Evolutionary conservation across 2,888 invertebrate species (phyloP).

Genomic region (Orthonychiurus folsomi): DNA sequence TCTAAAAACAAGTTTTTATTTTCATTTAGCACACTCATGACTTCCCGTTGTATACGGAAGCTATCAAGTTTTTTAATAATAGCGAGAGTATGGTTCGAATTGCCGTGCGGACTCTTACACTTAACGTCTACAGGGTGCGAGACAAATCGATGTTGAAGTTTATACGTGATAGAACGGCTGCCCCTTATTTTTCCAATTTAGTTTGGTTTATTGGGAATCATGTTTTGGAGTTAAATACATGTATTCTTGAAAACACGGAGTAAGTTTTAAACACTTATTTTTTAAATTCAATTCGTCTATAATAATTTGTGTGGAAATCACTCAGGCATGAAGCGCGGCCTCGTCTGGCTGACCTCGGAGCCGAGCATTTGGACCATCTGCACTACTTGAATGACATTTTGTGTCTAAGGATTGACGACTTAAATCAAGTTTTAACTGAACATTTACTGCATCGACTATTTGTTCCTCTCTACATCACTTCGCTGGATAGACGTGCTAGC

Average conservation of each 20-base stretch:
- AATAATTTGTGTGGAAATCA: no score
- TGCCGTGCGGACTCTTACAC: slow-evolving; percentile 90
- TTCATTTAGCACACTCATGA: slow-evolving; percentile 81
- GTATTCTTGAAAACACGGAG: slow-evolving; percentile 92
- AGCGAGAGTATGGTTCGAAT: slow-evolving; percentile 98
- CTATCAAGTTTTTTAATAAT: slow-evolving; percentile 98
- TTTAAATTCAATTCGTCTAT: neutral
- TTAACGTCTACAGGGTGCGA: slow-evolving; percentile 92
- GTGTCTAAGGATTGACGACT: slow-evolving; percentile 77
- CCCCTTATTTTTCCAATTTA: slow-evolving; percentile 95
- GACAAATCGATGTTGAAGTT: slow-evolving; percentile 91
- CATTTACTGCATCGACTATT: slow-evolving; percentile 86
- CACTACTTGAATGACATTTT: slow-evolving; percentile 96
- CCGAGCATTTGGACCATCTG: slow-evolving; percentile 92
- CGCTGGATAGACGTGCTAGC: slow-evolving; percentile 49
- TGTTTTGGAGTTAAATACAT: slow-evolving; percentile 86
- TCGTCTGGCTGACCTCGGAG: slow-evolving; percentile 83
- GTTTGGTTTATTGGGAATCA: slow-evolving; percentile 99
- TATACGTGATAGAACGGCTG: slow-evolving; percentile 91
- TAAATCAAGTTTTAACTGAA: slow-evolving; percentile 88
- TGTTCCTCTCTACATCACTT: slow-evolving; percentile 88
- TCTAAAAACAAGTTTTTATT: slow-evolving; percentile 4
- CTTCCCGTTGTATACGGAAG: slow-evolving; percentile 97
- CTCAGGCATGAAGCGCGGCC: slow-evolving; percentile 79
- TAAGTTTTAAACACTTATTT: slow-evolving; percentile 50